These are phyloP conservation scores for Lasioglossum malachurum DNA, from an alignment of 2,888 invertebrate genomes.

Conservation along the genomic window DNA sequence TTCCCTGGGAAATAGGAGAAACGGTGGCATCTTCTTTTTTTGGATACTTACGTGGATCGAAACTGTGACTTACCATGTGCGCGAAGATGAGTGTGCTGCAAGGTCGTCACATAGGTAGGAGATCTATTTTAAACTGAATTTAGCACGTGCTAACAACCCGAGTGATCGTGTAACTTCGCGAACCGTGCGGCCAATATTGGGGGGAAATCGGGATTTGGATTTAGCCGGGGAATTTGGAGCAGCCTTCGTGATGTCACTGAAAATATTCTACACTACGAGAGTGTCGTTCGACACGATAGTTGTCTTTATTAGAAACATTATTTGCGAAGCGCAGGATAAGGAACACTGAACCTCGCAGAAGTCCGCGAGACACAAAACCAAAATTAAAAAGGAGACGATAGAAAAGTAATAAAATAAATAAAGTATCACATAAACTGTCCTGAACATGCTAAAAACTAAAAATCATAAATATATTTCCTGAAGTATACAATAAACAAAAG, in stretches of 20 bases:
- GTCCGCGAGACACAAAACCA: not conserved
- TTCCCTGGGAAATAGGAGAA: not conserved
- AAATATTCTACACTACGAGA: not conserved
- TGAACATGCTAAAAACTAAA: no score
- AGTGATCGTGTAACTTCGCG: not conserved
- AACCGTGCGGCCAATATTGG: not conserved
- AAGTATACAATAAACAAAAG: no score
- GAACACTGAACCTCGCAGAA: not conserved
- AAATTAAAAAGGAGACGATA: no score
- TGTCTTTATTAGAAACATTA: not conserved
- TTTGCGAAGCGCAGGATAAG: not conserved
- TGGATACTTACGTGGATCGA: slow-evolving; percentile 29
- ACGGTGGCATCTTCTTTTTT: not conserved
- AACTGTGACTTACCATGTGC: slow-evolving; percentile 78
- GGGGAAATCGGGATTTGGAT: not conserved
- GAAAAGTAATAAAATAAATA: no score
- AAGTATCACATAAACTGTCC: no score
- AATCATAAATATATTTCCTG: no score
- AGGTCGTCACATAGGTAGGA: slow-evolving; percentile 83
- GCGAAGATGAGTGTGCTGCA: slow-evolving; percentile 84
- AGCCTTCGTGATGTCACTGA: not conserved
- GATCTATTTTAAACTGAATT: slow-evolving; percentile 2
- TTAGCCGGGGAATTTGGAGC: slow-evolving; percentile 3
- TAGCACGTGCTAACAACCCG: slow-evolving; percentile 14
- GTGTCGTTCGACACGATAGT: not conserved